Evolutionary conservation across 1,140 invertebrate genomes (phyloP).

Genomic region (Bombyx mandarina): DNA sequence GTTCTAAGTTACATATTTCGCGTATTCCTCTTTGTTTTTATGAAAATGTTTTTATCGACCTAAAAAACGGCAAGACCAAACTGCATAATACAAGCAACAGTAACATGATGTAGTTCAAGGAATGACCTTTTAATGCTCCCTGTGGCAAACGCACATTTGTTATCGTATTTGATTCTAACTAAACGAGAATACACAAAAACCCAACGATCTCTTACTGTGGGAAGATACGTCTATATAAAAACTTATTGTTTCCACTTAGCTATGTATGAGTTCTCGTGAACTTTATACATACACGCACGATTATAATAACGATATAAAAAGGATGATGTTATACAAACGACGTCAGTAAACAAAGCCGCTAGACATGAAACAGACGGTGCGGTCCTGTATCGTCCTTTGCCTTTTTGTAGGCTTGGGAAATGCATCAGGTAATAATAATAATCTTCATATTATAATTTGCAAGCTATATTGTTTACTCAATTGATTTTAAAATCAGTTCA

Average conservation of each 20-base stretch:
- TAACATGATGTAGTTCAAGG: slow-evolving; percentile 2
- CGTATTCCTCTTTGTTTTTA: too few species aligned
- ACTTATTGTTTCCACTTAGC: slow-evolving; percentile 31
- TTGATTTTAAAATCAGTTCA: neutral
- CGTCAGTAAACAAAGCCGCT: slow-evolving; percentile 25
- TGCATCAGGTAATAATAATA: slow-evolving; percentile 37
- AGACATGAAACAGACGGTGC: slow-evolving; percentile 31
- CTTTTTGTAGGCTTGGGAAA: slow-evolving; percentile 32
- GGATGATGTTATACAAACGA: slow-evolving; percentile 20
- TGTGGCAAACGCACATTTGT: neutral
- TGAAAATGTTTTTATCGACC: too few species aligned
- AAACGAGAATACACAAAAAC: slow-evolving; percentile 16
- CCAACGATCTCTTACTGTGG: slow-evolving; percentile 13
- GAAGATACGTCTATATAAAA: slow-evolving; percentile 19
- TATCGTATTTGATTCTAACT: slow-evolving; percentile 7
- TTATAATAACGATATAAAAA: slow-evolving; percentile 40
- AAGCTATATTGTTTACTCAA: neutral
- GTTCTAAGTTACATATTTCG: too few species aligned
- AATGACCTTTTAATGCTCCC: slow-evolving; percentile 2
- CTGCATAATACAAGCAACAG: too few species aligned
- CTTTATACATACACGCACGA: slow-evolving; percentile 12
- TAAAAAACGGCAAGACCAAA: too few species aligned
- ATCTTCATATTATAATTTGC: neutral
- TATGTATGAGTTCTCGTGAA: slow-evolving; percentile 15
- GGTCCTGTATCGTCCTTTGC: slow-evolving; percentile 27